Evolutionary conservation across 2,113 vertebrate genomes (phyloP), one percentile per base, ranked within the genome.

Genomic region (Pseudopodoces humilis): DNA sequence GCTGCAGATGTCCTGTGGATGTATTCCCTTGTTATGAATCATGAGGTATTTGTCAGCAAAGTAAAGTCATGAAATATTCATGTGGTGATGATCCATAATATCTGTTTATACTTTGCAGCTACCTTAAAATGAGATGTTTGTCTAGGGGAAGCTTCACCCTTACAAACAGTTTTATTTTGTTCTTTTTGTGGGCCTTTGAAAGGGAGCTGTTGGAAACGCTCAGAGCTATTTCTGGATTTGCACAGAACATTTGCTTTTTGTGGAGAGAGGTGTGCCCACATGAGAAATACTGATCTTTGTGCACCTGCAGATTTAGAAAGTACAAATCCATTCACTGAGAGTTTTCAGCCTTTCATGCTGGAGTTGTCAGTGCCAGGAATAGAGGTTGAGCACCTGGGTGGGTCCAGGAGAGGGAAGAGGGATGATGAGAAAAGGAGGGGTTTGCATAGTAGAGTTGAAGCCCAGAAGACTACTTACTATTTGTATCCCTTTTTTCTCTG

Each of bases 21-120:
- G 78, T 94, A 68, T 93, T 85, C 80, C 50, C 72, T 53, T 78
- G 53, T 90, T 90, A 70, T 70, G 64, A 91, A 86, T 87, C 80
- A 88, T 55, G 59, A 88, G 90, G 75, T 81, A 80, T 93, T 95
- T 94, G 78, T 91, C 82, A 91, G 79, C 10, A 33, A 53, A 79
- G 81, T 79, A 80, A 85, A 83, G 59, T 77, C 44, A 69, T 94
- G 13, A 93, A 80, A 92, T 88, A 93, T 41, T 86, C 19, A 75
- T 81, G 67, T 74, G 2, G 7, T 65, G 50, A 53, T 83, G 23
- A 74, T 86, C 68, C 15, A 10, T 77, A 67, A 28, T 91, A 63
- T 20, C 39, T 69, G 24, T 83, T 92, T 88, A 47, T 72, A 13
- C 63, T 86, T 87, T 91, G 58, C 84, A 71, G 44, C 62, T 89